Evolutionary conservation across 2,797 vertebrate genomes (phyloP), one percentile per base, ranked within the genome.

Genomic region (Schizothorax lantsangensis): DNA sequence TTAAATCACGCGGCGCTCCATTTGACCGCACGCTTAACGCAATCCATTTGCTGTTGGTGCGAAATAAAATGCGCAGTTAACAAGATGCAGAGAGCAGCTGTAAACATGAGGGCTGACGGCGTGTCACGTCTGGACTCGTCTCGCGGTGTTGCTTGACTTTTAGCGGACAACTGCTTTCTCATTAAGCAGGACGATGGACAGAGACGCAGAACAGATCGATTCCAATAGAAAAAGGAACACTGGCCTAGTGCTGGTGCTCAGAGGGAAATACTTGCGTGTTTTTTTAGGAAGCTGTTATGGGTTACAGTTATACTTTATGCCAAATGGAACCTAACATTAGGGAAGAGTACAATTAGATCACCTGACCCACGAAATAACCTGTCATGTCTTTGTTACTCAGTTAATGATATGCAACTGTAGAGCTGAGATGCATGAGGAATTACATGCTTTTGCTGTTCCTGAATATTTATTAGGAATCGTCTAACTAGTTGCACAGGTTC

Each of bases 121-220:
- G 15, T 78, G 73, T 49, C 83, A 84, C 45, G 59, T 77, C 59
- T 47, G 72, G 49, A 59, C 73, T 77, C 59, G 49, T 84, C 57
- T 77, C 11, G 1, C 5, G 26, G 19, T 45, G 14, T 49, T 75
- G 43, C 26, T 77, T 84, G 72, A 84, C 83, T 64, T 75, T 75
- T 36, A 75, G 43, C 19, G 57, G 73, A 38, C 54, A 66, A 54
- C 54, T 64, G 82, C 12, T 64, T 75, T 64, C 11, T 83, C 57
- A 84, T 84, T 66, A 75, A 45, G 30, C 72, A 26, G 43, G 12
- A 64, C 43, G 54, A 75, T 17, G 54, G 19, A 84, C 72, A 17
- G 26, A 62, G n/a, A 62, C 21, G 8, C n/a, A 17, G 26, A 83
- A 47, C 40, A 36, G 38, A 83, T 83, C 52, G 54, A 68, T 82